Evolutionary conservation across 2,113 vertebrate species (phyloP).

Genomic region (Seriola aureovittata): DNA sequence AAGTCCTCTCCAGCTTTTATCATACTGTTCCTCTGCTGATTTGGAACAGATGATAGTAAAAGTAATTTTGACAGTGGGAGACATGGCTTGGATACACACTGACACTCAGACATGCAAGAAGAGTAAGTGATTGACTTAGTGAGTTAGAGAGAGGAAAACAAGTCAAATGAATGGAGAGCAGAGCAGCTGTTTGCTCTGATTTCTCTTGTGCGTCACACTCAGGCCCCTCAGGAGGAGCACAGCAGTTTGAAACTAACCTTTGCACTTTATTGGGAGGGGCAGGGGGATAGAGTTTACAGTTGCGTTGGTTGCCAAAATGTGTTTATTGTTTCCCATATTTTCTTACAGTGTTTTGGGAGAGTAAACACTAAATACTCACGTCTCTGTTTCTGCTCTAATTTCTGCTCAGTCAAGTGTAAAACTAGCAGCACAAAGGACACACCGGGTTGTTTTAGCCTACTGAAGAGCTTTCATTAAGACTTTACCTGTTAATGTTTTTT

Average conservation of each 20-base stretch:
- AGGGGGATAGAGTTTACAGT: slow-evolving; percentile 35
- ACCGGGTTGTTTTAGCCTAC: background rate
- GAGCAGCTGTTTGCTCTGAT: slow-evolving; percentile 68
- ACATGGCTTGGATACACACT: slow-evolving; percentile 10
- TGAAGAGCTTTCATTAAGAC: background rate
- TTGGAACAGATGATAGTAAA: background rate
- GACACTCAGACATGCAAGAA: slow-evolving; percentile 4
- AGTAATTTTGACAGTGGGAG: background rate
- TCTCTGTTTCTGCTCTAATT: slow-evolving; percentile 11
- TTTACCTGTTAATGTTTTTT: too few species aligned
- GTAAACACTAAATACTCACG: slow-evolving; percentile 6
- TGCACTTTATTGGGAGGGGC: slow-evolving; percentile 44
- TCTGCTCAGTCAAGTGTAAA: slow-evolving; percentile 30
- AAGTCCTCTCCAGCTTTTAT: slow-evolving; percentile 12
- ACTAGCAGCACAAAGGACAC: background rate
- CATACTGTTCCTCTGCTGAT: slow-evolving; percentile 3
- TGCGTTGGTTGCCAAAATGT: slow-evolving; percentile 36
- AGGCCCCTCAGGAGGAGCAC: slow-evolving; percentile 56
- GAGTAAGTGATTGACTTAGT: slow-evolving; percentile 26
- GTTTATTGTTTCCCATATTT: slow-evolving; percentile 62
- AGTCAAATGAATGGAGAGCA: slow-evolving; percentile 39
- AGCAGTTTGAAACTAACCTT: slow-evolving; percentile 67
- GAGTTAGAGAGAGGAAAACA: slow-evolving; percentile 3
- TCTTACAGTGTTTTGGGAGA: slow-evolving; percentile 21
- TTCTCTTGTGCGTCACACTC: slow-evolving; percentile 66